Conservation (phyloP, 2,888 invertebrate genomes). For the Ypsolopha scabrella region DNA sequence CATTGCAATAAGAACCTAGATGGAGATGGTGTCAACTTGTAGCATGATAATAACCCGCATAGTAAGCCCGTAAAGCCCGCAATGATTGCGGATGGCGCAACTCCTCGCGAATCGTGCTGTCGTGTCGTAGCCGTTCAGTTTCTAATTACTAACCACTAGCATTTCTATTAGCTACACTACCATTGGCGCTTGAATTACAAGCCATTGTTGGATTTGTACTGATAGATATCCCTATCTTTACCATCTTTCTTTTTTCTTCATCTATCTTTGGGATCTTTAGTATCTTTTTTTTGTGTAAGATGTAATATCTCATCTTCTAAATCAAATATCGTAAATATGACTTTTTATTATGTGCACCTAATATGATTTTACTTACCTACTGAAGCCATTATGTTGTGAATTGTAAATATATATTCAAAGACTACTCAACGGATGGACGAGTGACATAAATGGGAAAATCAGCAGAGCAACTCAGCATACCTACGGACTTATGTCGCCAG, state of each 20-base stretch:
- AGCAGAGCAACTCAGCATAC: constrained; percentile 26
- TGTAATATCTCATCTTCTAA: too few relatives aligned
- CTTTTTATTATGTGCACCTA: background rate
- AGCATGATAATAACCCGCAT: constrained; percentile 60
- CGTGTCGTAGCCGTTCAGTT: constrained; percentile 35
- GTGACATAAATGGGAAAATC: constrained; percentile 39
- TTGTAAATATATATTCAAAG: background rate
- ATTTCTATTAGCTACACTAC: constrained; percentile 35
- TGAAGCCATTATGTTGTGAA: background rate
- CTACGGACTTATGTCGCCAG: constrained; percentile 40
- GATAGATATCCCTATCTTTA: background rate
- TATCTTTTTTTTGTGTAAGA: too few relatives aligned
- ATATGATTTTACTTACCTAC: background rate
- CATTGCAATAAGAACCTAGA: constrained; percentile 8
- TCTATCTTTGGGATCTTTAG: too few relatives aligned
- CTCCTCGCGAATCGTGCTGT: constrained; percentile 20
- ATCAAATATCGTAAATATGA: too few relatives aligned
- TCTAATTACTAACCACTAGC: constrained; percentile 44
- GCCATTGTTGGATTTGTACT: background rate
- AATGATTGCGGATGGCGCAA: constrained; percentile 24
- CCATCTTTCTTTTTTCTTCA: too few relatives aligned
- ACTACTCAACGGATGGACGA: constrained; percentile 1
- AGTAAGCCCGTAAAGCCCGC: constrained; percentile 32
- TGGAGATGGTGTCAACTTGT: constrained; percentile 9
- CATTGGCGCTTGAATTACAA: background rate